Conservation (phyloP, 2,888 invertebrate species). For the Standfussiana lucernea region DNA sequence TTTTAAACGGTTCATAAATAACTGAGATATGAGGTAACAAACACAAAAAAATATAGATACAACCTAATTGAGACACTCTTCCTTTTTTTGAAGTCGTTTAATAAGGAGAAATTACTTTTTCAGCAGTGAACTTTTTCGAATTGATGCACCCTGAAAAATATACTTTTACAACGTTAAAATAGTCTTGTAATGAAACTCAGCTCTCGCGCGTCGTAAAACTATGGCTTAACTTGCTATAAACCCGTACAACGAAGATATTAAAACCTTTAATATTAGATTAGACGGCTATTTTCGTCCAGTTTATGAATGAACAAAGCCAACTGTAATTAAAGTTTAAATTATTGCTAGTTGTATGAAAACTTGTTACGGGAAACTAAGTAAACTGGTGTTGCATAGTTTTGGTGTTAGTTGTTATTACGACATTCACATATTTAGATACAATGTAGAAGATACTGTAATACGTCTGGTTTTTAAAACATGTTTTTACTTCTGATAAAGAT, state of each 20-base stretch:
- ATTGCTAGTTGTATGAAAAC: neutral
- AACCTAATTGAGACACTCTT: no score
- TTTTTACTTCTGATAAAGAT: neutral
- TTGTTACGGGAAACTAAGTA: neutral
- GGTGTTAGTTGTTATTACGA: neutral
- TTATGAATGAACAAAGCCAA: conserved; percentile 31
- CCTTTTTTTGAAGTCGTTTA: no score
- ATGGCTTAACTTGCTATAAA: conserved; percentile 5
- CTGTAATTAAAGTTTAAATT: conserved; percentile 52
- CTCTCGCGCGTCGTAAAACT: conserved; percentile 35
- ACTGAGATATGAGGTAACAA: no score
- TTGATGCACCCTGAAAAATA: neutral
- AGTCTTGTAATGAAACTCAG: conserved; percentile 23
- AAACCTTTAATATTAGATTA: conserved; percentile 44
- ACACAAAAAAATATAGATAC: no score
- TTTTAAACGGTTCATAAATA: no score
- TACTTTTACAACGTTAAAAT: conserved; percentile 2
- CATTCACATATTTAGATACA: neutral
- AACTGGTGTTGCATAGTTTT: conserved; percentile 7
- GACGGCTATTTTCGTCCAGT: conserved; percentile 29
- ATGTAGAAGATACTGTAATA: neutral
- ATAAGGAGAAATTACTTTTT: neutral
- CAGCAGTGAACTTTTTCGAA: neutral
- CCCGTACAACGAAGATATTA: conserved; percentile 20
- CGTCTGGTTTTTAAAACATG: neutral